phyloP scores from a whole-genome alignment of 2,888 invertebrate genomes.

The Hypselothyrea guttata region DNA sequence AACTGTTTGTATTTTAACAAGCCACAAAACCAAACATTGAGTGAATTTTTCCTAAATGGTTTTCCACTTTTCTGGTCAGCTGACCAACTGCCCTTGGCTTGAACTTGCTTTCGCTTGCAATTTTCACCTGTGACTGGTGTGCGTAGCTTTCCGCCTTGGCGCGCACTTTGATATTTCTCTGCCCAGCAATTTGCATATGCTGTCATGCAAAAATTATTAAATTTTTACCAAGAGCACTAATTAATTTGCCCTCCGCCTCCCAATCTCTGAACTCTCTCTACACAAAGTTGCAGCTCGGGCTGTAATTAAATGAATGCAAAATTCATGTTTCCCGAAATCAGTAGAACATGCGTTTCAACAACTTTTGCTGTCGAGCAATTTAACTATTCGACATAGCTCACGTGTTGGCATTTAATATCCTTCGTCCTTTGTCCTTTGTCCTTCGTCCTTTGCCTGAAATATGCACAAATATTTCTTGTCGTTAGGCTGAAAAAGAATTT shows the following conservation, averaged over 20 bases:
- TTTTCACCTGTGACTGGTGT: slow-evolving; percentile 39
- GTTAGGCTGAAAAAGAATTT: slow-evolving; percentile 36
- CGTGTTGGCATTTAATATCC: slow-evolving; percentile 64
- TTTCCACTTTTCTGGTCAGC: slow-evolving; percentile 27
- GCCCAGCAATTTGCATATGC: slow-evolving; percentile 70
- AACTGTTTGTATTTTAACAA: slow-evolving; percentile 75
- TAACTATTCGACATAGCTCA: slow-evolving; percentile 35
- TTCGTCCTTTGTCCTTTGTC: slow-evolving; percentile 11
- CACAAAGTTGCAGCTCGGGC: slow-evolving; percentile 5
- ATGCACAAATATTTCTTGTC: slow-evolving; percentile 53
- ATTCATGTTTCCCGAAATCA: slow-evolving; percentile 74
- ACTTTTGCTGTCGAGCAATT: slow-evolving; percentile 70
- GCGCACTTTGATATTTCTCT: slow-evolving; percentile 66
- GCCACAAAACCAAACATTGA: slow-evolving; percentile 13
- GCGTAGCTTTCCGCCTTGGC: slow-evolving; percentile 44
- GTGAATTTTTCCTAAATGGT: slow-evolving; percentile 6
- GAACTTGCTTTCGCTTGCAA: slow-evolving; percentile 31
- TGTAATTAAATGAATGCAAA: slow-evolving; percentile 80
- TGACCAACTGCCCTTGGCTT: slow-evolving; percentile 75
- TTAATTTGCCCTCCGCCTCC: slow-evolving; percentile 56
- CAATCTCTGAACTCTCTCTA: not conserved
- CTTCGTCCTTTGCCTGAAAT: slow-evolving; percentile 23
- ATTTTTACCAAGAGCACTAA: slow-evolving; percentile 51
- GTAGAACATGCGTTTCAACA: slow-evolving; percentile 67
- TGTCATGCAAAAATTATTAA: slow-evolving; percentile 76